These are phyloP conservation scores for Proteles cristata DNA, from an alignment of 2,113 vertebrate genomes.

Conservation along the genomic window DNA sequence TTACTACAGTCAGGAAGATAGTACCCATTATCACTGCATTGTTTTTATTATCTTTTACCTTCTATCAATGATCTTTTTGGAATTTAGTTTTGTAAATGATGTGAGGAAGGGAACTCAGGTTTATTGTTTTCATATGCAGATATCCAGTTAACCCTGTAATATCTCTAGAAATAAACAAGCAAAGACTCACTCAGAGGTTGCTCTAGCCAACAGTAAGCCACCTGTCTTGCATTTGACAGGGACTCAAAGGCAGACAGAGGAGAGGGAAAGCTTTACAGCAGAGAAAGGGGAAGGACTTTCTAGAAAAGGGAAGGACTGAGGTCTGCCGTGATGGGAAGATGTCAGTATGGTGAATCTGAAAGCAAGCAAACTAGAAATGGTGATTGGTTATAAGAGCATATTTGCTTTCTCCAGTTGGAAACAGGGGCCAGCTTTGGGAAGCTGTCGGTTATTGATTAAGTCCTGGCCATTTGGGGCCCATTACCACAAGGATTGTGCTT, in stretches of 20 bases:
- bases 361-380: neutral
- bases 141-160: neutral
- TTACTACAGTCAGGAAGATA: neutral
- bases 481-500: neutral
- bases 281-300: neutral
- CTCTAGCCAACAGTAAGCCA: neutral
- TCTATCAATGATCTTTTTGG: neutral
- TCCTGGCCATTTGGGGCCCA: neutral
- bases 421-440: neutral
- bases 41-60: neutral
- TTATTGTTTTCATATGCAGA: neutral
- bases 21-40: neutral
- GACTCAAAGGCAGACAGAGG: neutral
- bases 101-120: neutral
- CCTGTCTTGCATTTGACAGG: neutral
- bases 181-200: neutral
- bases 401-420: neutral
- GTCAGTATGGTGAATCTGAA: neutral
- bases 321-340: neutral
- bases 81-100: neutral
- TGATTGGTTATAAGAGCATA: neutral
- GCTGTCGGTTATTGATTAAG: neutral
- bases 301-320: neutral
- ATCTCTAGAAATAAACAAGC: neutral
- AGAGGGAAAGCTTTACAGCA: neutral